Percentiles rank a stretch among this genome's conserved stretches.
phyloP scores from a whole-genome alignment of 1,140 invertebrate genomes.

The Doryteuthis pealeii region DNA sequence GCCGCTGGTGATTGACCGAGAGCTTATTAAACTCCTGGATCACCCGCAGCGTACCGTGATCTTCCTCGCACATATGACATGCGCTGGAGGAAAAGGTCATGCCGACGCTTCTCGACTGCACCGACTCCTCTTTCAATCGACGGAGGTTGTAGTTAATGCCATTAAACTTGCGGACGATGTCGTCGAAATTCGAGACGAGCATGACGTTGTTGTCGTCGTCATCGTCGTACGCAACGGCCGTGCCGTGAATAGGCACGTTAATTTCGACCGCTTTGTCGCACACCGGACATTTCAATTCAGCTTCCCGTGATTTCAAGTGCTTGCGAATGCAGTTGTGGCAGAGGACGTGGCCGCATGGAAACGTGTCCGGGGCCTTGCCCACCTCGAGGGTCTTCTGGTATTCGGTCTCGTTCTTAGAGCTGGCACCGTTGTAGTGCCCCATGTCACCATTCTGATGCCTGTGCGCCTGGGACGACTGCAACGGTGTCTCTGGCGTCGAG shows the following conservation, averaged over 20 bases:
- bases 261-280: constrained; percentile 12
- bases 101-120: constrained; percentile 42
- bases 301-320: constrained; percentile 33
- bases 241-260: constrained; percentile 17
- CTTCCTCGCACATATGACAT: constrained; percentile 49
- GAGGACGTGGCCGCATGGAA: constrained; percentile 52
- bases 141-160: constrained; percentile 39
- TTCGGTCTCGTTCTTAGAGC: constrained; percentile 21
- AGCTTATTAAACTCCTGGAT: constrained; percentile 49
- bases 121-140: constrained; percentile 43
- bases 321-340: constrained; percentile 52
- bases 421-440: background rate
- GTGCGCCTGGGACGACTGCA: background rate
- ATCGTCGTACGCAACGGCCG: constrained; percentile 21
- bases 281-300: constrained; percentile 19
- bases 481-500: background rate
- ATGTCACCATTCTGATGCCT: constrained; percentile 9
- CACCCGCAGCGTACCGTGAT: constrained; percentile 48
- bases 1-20: constrained; percentile 41
- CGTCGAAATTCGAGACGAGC: constrained; percentile 49
- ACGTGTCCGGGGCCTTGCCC: constrained; percentile 48
- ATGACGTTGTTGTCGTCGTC: constrained; percentile 37
- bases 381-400: constrained; percentile 37
- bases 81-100: constrained; percentile 50
- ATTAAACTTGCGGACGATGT: constrained; percentile 48